Evolutionary conservation across 2,113 vertebrate species (phyloP).

Genomic region (Vulpes lagopus): DNA sequence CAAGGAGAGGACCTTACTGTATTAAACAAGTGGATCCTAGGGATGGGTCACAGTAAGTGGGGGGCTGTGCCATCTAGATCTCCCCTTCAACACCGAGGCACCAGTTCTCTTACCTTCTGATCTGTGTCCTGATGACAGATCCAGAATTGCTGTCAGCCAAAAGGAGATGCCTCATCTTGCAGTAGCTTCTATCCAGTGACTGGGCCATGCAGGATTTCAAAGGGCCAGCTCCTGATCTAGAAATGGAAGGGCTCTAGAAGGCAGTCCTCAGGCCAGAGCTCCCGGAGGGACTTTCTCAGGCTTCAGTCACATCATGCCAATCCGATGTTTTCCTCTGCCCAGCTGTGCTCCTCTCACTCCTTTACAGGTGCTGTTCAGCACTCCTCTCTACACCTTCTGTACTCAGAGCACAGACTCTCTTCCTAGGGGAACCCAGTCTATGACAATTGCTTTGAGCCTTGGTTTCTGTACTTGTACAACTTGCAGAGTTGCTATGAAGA

Average conservation of each 20-base stretch:
- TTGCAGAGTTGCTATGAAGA: not conserved
- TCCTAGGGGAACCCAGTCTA: not conserved
- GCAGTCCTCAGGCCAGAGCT: not conserved
- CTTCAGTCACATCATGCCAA: not conserved
- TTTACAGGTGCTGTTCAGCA: no score
- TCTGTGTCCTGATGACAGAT: not conserved
- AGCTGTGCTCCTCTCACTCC: not conserved
- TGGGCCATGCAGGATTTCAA: not conserved
- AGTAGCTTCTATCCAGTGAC: not conserved
- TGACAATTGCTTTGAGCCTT: not conserved
- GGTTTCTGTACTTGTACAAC: conserved; percentile 23
- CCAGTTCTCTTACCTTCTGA: not conserved
- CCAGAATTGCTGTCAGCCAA: not conserved
- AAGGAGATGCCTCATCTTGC: not conserved
- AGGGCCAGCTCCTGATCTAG: not conserved
- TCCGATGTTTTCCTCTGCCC: not conserved
- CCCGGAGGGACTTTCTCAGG: not conserved
- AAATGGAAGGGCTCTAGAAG: not conserved
- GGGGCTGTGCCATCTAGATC: no score
- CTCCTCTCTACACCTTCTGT: not conserved
- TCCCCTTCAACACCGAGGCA: not conserved
- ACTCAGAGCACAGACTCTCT: not conserved
- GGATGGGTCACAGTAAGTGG: not conserved
- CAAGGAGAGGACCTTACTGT: not conserved
- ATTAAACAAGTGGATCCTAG: not conserved